phyloP scores from a whole-genome alignment of 2,113 vertebrate species.

The Clarias magur region DNA sequence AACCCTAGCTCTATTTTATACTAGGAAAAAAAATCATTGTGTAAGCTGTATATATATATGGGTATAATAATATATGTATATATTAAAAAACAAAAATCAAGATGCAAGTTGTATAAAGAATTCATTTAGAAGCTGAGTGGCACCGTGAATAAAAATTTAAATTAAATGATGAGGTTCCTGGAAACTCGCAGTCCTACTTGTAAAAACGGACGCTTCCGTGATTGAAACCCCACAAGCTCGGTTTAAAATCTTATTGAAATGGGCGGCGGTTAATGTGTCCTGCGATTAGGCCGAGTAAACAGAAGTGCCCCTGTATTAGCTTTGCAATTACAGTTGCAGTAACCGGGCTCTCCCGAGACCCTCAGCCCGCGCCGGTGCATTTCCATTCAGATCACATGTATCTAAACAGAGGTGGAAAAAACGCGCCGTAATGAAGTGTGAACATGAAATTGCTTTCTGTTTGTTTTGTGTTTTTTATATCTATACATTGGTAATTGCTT shows the following conservation, averaged over 20 bases:
- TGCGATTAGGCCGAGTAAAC: slow-evolving; percentile 52
- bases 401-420: neutral
- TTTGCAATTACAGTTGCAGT: slow-evolving; percentile 53
- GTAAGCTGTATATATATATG: neutral
- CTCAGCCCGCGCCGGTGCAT: slow-evolving; percentile 19
- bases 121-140: neutral
- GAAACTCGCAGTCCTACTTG: neutral
- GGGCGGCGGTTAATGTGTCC: slow-evolving; percentile 18
- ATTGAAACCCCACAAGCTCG: neutral
- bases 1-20: neutral
- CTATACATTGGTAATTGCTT: slow-evolving; percentile 34
- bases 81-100: neutral
- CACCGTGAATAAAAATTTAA: neutral
- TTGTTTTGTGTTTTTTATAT: neutral
- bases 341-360: slow-evolving; percentile 33
- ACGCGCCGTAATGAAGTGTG: slow-evolving; percentile 39
- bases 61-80: neutral
- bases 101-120: neutral
- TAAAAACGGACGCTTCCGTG: neutral
- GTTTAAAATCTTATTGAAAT: slow-evolving; percentile 17
- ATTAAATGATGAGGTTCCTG: neutral
- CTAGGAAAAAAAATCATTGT: neutral
- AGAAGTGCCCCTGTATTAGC: slow-evolving; percentile 42
- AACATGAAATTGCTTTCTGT: slow-evolving; percentile 47
- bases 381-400: slow-evolving; percentile 31